phyloP scores from a whole-genome alignment of 2,888 invertebrate species.

The Bombylius major region DNA sequence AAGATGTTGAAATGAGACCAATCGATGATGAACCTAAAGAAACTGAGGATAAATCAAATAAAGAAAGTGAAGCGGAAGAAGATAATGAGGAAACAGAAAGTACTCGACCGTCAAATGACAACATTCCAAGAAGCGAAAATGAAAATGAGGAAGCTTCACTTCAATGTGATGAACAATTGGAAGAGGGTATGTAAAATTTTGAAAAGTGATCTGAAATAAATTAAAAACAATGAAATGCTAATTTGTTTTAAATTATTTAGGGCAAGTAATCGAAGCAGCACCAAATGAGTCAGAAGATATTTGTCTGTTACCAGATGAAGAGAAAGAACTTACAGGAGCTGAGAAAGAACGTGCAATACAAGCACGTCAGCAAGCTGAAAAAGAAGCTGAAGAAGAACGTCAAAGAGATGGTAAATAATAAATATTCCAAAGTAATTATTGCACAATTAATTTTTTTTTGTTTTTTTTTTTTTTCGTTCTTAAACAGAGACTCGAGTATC shows the following conservation, averaged over 20 bases:
- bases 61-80: slow-evolving; percentile 14
- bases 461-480: neutral
- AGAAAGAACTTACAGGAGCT: slow-evolving; percentile 52
- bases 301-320: slow-evolving; percentile 55
- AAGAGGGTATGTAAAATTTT: slow-evolving; percentile 11
- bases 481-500: slow-evolving; percentile 7
- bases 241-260: neutral
- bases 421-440: neutral
- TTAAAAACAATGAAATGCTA: neutral
- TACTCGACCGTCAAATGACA: neutral
- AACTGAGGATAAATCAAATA: slow-evolving; percentile 6
- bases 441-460: neutral
- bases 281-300: slow-evolving; percentile 49
- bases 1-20: slow-evolving; percentile 13
- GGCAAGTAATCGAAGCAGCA: neutral
- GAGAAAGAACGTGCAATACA: slow-evolving; percentile 47
- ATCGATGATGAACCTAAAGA: slow-evolving; percentile 7
- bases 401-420: slow-evolving; percentile 1
- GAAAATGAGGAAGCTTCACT: slow-evolving; percentile 7
- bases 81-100: slow-evolving; percentile 8
- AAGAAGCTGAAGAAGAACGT: slow-evolving; percentile 17
- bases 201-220: too few relatives aligned
- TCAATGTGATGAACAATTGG: slow-evolving; percentile 4
- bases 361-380: slow-evolving; percentile 31
- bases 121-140: neutral